Percentiles rank a stretch among this genome's conserved stretches.
Conservation (phyloP, 2,888 invertebrate genomes). For the Cantharis nigra region DNA sequence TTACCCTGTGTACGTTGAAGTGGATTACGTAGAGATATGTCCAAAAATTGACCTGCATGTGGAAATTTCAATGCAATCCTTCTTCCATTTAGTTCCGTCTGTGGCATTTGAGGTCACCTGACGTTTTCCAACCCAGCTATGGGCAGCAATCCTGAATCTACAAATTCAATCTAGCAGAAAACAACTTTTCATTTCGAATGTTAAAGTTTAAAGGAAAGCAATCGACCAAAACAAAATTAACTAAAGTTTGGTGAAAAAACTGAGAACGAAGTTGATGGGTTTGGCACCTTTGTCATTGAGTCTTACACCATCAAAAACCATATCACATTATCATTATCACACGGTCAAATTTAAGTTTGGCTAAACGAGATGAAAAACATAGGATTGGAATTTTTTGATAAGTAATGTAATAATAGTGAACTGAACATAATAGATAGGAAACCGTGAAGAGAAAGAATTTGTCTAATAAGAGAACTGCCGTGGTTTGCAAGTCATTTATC, state of each 20-base stretch:
- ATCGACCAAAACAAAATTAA: not conserved
- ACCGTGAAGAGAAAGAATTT: not conserved
- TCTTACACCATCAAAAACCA: not conserved
- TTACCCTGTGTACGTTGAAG: no score
- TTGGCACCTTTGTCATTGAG: not conserved
- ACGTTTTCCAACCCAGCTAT: no score
- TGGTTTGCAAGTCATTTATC: slow-evolving; percentile 13
- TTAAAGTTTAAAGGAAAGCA: no score
- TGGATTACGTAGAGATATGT: no score
- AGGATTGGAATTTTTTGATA: not conserved
- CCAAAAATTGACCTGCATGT: no score
- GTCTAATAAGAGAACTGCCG: not conserved
- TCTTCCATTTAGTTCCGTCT: no score
- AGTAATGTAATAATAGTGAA: not conserved
- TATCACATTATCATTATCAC: not conserved
- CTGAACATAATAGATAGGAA: not conserved
- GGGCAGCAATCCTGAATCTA: no score
- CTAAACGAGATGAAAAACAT: not conserved
- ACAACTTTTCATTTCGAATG: no score
- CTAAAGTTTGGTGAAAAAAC: not conserved
- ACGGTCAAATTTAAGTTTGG: not conserved
- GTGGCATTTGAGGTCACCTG: no score
- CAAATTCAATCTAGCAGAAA: no score
- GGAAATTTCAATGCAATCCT: no score
- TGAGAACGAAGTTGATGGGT: not conserved